Evolutionary conservation across 1,140 invertebrate species (phyloP).

Genomic region (Muscidifurax raptorellus): DNA sequence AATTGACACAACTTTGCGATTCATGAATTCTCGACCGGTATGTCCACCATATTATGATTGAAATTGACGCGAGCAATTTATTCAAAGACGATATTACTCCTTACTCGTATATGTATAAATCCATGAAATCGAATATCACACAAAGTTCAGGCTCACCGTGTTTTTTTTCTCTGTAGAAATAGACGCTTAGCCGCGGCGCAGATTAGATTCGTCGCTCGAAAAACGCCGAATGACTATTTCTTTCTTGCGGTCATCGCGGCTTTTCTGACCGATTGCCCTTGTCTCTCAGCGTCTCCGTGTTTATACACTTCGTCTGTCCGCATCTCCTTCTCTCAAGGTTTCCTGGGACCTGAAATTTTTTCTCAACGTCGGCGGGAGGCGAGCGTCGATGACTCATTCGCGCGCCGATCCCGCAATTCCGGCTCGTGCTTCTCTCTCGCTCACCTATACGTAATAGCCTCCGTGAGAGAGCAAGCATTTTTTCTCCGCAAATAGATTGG

Average conservation of each 20-base stretch:
- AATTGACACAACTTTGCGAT: not conserved
- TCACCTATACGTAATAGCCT: constrained; percentile 4
- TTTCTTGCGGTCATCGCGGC: constrained; percentile 58
- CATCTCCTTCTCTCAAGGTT: constrained; percentile 1
- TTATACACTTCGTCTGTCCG: not conserved
- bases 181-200: constrained; percentile 7
- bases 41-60: no score
- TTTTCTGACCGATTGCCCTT: constrained; percentile 62
- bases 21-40: not conserved
- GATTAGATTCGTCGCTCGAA: constrained; percentile 29
- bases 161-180: not conserved
- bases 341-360: constrained; percentile 46
- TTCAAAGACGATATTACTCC: not conserved
- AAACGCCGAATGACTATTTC: constrained; percentile 53
- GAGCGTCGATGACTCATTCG: constrained; percentile 42
- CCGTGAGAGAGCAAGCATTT: constrained; percentile 29
- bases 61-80: not conserved
- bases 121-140: no score
- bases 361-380: not conserved
- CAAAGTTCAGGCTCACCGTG: no score
- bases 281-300: constrained; percentile 46
- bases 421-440: not conserved
- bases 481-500: constrained; percentile 45
- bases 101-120: not conserved
- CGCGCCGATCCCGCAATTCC: constrained; percentile 23